Conservation (phyloP, 2,113 vertebrate genomes). For the Carassius gibelio region DNA sequence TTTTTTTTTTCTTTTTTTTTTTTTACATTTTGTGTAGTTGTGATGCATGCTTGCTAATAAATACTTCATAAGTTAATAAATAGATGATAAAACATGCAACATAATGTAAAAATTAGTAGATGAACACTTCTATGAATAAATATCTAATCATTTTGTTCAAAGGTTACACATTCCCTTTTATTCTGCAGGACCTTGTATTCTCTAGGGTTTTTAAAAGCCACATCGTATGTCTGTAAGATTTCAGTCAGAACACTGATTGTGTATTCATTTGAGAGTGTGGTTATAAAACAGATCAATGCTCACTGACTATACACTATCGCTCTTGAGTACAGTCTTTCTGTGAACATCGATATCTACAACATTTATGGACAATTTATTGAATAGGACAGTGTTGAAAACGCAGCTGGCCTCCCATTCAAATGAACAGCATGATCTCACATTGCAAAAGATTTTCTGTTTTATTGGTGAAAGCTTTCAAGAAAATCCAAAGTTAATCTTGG, state of each 20-base stretch:
- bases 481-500: constrained; percentile 1
- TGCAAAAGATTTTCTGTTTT: neutral
- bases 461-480: neutral
- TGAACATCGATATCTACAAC: constrained; percentile 71
- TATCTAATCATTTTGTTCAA: neutral
- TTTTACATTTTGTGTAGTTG: neutral
- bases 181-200: neutral
- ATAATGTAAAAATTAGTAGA: neutral
- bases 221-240: constrained; percentile 7
- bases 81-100: neutral
- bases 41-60: neutral
- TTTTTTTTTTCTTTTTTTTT: neutral
- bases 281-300: constrained; percentile 74
- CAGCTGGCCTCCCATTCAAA: constrained; percentile 52
- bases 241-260: constrained; percentile 58
- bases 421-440: neutral
- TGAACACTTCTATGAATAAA: neutral
- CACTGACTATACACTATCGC: constrained; percentile 65
- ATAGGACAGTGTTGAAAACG: constrained; percentile 46
- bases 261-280: constrained; percentile 70
- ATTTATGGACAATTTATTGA: constrained; percentile 45
- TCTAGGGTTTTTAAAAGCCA: neutral
- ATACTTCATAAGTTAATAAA: neutral
- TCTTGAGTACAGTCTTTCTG: constrained; percentile 54
- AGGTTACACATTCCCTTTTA: constrained; percentile 6